Base-by-base conservation (phyloP, 2,888 invertebrate species). In the Galerucella calmariensis region DNA sequence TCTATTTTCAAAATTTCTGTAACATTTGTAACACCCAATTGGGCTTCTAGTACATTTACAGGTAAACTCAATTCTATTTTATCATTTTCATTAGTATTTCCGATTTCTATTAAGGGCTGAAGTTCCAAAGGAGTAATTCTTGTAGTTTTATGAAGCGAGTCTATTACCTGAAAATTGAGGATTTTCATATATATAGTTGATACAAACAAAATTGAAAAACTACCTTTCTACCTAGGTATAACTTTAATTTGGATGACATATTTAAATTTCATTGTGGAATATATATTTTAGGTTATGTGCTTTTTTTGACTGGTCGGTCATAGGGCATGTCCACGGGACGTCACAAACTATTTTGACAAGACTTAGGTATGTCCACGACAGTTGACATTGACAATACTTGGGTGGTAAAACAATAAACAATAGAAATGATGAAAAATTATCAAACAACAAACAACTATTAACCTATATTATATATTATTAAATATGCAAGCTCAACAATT, bases 171-270 rank as follows among this genome's bases (percentile, higher is more conserved):
- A 51, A 69, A 63, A 61, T 53, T 41, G 58, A 67, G 56, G 14
- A 58, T 58, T 35, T 68, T 16, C 65, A 78, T n/a, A n/a, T 8
- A 35, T 35, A 35, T 0, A 51, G 6, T 2, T 51, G 51, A 8
- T n/a, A n/a, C 51, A 51, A 14, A 51, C n/a, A 9, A 62, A 9
- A 27, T 62, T 41, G 11, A 62, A 35, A 62, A 62, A 35, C 81
- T 83, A 86, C 87, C 83, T 87, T 87, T 68, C 86, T 82, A 61
- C 86, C 86, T 68, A 88, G 77, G 77, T 87, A 87, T 56, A 87
- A 78, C 83, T 87, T 87, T 71, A 88, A 80, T 83, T 87, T 87
- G 69, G 84, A 83, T 12, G 86, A 84, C 88, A 88, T 88, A 72
- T 51, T 71, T 63, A 65, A 65, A 65, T 44, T 16, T 65, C 44